These are phyloP conservation scores for Porphyrio hochstetteri DNA, from an alignment of 2,113 vertebrate species.

Conservation along the genomic window DNA sequence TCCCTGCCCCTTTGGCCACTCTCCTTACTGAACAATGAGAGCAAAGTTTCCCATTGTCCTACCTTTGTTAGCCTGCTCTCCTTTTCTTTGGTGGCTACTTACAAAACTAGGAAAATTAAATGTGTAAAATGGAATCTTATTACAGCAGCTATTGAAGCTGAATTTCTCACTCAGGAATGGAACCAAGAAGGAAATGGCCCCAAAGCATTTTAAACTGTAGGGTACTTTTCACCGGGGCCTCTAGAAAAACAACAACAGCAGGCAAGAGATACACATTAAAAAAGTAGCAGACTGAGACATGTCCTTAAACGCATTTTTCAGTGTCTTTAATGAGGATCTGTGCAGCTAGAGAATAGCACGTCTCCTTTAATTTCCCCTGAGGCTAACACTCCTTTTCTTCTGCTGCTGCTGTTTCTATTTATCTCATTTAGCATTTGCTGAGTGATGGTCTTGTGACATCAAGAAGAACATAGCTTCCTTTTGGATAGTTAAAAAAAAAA, in stretches of 20 bases:
- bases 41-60: not conserved
- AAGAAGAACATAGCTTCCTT: not conserved
- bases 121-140: not conserved
- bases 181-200: not conserved
- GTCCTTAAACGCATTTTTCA: constrained; percentile 1
- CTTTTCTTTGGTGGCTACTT: not conserved
- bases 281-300: not conserved
- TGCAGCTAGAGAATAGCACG: not conserved
- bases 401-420: not conserved
- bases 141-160: not conserved
- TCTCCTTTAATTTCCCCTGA: not conserved
- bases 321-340: constrained; percentile 3
- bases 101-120: not conserved
- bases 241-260: not conserved
- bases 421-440: not conserved
- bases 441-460: not conserved
- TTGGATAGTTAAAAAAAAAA: not conserved
- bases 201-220: not conserved
- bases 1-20: not conserved
- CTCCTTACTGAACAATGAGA: not conserved
- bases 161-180: not conserved
- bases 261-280: not conserved
- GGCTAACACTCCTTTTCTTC: not conserved
- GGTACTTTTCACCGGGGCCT: not conserved
- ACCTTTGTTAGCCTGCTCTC: not conserved